A percentile compares a stretch with the other conserved stretches of the same genome.
These are phyloP conservation scores for Hoplostethus mediterraneus DNA, from an alignment of 2,797 vertebrate species.

Conservation along the genomic window DNA sequence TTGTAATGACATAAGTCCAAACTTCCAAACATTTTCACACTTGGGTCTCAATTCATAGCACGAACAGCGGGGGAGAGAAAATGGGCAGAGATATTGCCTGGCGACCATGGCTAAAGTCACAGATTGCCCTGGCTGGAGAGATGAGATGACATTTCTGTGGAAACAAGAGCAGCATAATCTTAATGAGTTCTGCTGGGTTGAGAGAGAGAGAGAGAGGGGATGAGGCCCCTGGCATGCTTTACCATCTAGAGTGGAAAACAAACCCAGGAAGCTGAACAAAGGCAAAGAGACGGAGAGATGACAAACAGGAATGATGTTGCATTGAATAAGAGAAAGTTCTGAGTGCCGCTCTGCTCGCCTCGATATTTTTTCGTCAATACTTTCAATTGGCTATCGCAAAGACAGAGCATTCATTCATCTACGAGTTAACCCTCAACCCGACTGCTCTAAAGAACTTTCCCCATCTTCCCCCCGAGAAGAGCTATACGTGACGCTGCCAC, in stretches of 20 bases:
- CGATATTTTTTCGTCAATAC: background rate
- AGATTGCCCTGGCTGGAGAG: constrained; percentile 83
- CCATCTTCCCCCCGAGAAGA: constrained; percentile 26
- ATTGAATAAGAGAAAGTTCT: constrained; percentile 14
- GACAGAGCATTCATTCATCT: constrained; percentile 2
- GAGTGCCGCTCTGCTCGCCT: constrained; percentile 13
- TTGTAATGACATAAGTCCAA: constrained; percentile 48
- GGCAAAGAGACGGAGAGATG: constrained; percentile 15
- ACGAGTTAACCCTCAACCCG: constrained; percentile 8
- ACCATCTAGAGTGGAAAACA: constrained; percentile 51
- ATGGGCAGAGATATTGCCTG: constrained; percentile 79
- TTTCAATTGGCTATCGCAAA: background rate
- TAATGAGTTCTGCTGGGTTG: constrained; percentile 88
- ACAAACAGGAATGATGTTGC: constrained; percentile 23
- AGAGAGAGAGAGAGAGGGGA: constrained; percentile 68
- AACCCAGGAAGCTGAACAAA: constrained; percentile 51
- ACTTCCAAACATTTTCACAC: constrained; percentile 68
- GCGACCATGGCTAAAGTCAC: constrained; percentile 80
- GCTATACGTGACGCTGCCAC: constrained; percentile 36
- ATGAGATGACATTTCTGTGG: constrained; percentile 81
- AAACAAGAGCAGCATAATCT: constrained; percentile 90
- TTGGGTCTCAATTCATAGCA: constrained; percentile 70
- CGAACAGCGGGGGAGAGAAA: constrained; percentile 76
- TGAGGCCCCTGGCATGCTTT: constrained; percentile 54
- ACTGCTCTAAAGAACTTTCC: constrained; percentile 13